Percentiles rank a stretch among this genome's conserved stretches.
phyloP scores from a whole-genome alignment of 2,113 vertebrate species.

The Ciconia maguari region DNA sequence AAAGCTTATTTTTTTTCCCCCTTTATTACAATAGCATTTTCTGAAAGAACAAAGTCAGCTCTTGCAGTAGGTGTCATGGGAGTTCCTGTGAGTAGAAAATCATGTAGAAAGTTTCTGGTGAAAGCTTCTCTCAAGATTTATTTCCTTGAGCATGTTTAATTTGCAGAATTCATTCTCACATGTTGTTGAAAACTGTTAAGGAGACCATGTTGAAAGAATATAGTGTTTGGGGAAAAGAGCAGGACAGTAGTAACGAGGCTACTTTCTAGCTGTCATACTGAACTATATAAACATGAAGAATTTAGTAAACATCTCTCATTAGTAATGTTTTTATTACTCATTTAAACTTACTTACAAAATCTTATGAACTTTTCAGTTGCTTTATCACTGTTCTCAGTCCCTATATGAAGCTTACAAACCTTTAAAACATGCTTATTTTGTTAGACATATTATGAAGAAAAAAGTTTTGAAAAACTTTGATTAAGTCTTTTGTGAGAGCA shows the following conservation, averaged over 20 bases:
- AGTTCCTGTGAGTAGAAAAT: background rate
- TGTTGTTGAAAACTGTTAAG: background rate
- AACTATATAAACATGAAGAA: background rate
- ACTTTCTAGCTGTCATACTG: background rate
- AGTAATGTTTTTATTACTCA: background rate
- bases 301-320: background rate
- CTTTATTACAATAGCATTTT: background rate
- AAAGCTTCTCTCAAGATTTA: background rate
- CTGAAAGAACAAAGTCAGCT: background rate
- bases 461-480: background rate
- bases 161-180: background rate
- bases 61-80: background rate
- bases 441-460: background rate
- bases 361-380: background rate
- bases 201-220: background rate
- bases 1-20: background rate
- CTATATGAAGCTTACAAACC: background rate
- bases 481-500: background rate
- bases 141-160: background rate
- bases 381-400: background rate
- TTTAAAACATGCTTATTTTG: background rate
- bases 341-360: background rate
- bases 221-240: background rate
- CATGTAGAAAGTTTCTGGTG: background rate
- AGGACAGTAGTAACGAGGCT: background rate